Conservation (phyloP, 1,140 invertebrate species). For the Mizuhopecten yessoensis region DNA sequence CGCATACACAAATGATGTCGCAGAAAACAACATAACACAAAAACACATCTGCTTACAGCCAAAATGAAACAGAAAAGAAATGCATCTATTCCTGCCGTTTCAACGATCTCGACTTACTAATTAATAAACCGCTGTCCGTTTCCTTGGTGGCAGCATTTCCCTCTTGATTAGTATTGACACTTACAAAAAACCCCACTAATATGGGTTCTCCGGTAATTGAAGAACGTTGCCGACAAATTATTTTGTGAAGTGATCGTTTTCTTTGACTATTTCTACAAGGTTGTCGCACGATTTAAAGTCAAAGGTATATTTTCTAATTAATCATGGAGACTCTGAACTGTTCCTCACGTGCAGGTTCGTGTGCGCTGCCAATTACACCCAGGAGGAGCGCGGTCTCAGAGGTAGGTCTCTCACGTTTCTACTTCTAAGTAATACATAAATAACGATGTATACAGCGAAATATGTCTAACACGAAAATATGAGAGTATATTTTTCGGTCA, state of each 20-base stretch:
- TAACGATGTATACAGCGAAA: no score
- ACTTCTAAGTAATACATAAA: no score
- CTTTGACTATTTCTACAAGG: neutral
- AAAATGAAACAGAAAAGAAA: neutral
- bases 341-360: neutral
- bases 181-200: neutral
- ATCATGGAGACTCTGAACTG: neutral
- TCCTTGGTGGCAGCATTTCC: neutral
- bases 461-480: no score
- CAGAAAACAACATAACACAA: neutral
- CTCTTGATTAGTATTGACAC: neutral
- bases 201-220: neutral
- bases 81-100: neutral
- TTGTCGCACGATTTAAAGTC: no score
- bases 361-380: neutral
- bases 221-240: neutral
- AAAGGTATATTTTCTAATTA: neutral
- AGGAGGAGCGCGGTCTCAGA: neutral
- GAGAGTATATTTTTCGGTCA: no score
- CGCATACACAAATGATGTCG: neutral
- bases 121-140: neutral
- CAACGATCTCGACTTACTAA: neutral
- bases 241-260: neutral
- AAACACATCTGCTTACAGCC: neutral
- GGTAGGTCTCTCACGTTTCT: no score